Conservation (phyloP, 2,888 invertebrate species). For the Tipula lateralis region DNA sequence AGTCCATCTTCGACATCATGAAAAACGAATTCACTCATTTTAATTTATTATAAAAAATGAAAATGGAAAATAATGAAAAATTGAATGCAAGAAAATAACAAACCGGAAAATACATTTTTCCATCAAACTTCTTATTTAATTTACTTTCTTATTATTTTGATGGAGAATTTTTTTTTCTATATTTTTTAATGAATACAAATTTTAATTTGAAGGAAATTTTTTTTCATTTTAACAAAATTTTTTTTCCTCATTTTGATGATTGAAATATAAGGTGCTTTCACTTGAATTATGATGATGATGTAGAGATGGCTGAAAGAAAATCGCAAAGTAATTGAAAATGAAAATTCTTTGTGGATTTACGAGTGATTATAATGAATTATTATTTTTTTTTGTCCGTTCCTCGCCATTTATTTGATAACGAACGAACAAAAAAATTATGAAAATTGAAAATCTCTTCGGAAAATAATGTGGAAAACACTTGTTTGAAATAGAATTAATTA, state of each 20-base stretch:
- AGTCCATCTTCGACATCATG: background rate
- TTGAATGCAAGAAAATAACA: background rate
- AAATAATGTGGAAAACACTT: background rate
- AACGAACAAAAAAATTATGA: background rate
- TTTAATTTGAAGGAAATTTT: conserved; percentile 6
- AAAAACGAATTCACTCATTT: background rate
- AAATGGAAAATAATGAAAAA: background rate
- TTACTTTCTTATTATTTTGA: conserved; percentile 24
- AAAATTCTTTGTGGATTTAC: conserved; percentile 14
- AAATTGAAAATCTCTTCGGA: background rate
- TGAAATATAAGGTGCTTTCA: background rate
- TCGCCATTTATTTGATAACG: conserved; percentile 6
- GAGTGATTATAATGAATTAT: background rate
- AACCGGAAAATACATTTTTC: background rate
- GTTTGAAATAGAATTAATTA: background rate
- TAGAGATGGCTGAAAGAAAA: background rate
- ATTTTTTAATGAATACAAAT: background rate
- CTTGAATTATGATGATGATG: background rate
- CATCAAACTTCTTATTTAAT: conserved; percentile 24
- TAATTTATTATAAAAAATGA: background rate
- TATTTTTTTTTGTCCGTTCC: background rate
- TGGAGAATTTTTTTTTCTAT: background rate
- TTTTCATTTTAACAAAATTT: background rate
- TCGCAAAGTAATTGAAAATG: background rate
- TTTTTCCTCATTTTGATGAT: too few relatives aligned